A percentile compares a stretch with the other conserved stretches of the same genome.
Evolutionary conservation across 2,888 invertebrate genomes (phyloP).

Genomic region (Nymphalis c-album): DNA sequence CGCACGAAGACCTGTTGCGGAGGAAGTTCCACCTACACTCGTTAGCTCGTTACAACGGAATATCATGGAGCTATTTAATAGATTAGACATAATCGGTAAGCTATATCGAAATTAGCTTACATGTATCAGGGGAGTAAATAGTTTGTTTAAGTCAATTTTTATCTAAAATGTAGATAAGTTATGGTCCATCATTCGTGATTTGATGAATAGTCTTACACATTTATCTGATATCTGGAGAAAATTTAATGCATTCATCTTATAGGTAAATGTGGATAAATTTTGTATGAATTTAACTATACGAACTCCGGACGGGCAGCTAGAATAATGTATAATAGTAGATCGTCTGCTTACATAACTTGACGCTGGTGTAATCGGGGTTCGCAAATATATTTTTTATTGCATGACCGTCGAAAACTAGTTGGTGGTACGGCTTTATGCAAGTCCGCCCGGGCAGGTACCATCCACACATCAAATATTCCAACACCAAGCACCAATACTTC

Average conservation of each 20-base stretch:
- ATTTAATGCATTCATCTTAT: neutral
- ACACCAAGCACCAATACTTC: too few relatives aligned
- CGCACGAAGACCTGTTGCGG: constrained; percentile 49
- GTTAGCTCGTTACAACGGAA: constrained; percentile 26
- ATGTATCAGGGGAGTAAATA: constrained; percentile 5
- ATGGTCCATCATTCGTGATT: neutral
- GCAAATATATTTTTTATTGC: too few relatives aligned
- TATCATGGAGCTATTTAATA: constrained; percentile 3
- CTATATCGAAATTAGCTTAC: constrained; percentile 9
- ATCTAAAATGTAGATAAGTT: neutral
- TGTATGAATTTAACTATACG: too few relatives aligned
- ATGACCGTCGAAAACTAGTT: too few relatives aligned
- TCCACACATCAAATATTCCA: too few relatives aligned
- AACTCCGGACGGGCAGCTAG: too few relatives aligned
- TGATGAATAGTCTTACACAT: neutral
- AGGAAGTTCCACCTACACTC: constrained; percentile 35
- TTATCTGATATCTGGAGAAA: neutral
- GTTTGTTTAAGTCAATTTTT: neutral
- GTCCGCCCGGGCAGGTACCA: too few relatives aligned
- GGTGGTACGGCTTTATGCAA: too few relatives aligned
- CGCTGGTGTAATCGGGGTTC: too few relatives aligned
- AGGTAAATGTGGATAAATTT: too few relatives aligned
- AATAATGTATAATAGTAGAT: too few relatives aligned
- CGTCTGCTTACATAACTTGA: too few relatives aligned
- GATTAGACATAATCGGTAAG: constrained; percentile 1